Percentiles rank a stretch among this genome's conserved stretches.
phyloP scores from a whole-genome alignment of 2,888 invertebrate species.

The Holacanthella duospinosa region DNA sequence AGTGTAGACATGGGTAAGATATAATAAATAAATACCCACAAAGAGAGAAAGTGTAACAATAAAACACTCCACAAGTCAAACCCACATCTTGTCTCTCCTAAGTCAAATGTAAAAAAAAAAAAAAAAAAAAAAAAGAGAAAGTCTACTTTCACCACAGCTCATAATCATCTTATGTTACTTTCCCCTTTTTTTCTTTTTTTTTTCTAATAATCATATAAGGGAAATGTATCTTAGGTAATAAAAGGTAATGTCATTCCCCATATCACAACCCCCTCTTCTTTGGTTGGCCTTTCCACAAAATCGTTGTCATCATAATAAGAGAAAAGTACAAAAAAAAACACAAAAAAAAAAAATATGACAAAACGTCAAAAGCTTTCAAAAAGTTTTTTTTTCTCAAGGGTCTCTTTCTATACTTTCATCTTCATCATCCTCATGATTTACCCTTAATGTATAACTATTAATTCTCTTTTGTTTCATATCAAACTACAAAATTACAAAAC shows the following conservation, averaged over 20 bases:
- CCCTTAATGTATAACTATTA: not conserved
- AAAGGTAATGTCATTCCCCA: constrained; percentile 4
- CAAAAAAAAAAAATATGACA: constrained; percentile 14
- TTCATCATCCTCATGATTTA: constrained; percentile 7
- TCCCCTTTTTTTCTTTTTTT: not conserved
- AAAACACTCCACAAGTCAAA: constrained; percentile 4
- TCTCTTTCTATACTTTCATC: constrained; percentile 6
- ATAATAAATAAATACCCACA: not conserved
- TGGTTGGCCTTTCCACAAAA: not conserved
- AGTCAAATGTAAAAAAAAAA: not conserved
- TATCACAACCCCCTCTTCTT: not conserved
- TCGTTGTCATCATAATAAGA: not conserved
- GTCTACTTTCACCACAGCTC: not conserved
- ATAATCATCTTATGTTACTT: constrained; percentile 1
- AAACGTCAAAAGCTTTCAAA: constrained; percentile 25
- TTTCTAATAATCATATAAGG: constrained; percentile 1
- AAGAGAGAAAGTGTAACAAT: constrained; percentile 2
- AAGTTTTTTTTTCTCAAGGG: constrained; percentile 7
- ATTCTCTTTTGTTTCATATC: not conserved
- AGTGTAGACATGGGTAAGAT: not conserved
- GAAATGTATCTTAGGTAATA: not conserved
- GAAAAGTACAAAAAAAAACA: not conserved
- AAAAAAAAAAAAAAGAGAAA: not conserved
- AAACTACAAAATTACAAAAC: not conserved
- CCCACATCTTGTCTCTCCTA: not conserved